Percentiles rank a stretch among this genome's conserved stretches.
phyloP scores from a whole-genome alignment of 2,797 vertebrate species.

The Nyctalus aviator region DNA sequence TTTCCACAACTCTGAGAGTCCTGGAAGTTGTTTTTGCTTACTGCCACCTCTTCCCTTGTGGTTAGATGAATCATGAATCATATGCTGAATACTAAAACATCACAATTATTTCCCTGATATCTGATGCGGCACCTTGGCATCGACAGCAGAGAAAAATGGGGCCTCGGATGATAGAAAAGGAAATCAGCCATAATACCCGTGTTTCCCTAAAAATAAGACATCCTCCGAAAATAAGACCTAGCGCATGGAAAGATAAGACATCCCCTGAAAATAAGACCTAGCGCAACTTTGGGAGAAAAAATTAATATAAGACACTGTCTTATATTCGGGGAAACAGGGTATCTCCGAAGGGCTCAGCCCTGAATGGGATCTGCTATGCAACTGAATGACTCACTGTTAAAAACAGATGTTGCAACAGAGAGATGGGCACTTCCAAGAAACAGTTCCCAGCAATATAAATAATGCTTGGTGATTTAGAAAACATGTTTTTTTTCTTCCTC shows the following conservation, averaged over 20 bases:
- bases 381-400: not conserved
- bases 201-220: no score
- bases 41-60: not conserved
- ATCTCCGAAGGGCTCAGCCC: constrained; percentile 24
- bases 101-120: not conserved
- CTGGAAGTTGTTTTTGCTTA: not conserved
- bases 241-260: no score
- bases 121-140: not conserved
- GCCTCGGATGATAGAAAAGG: constrained; percentile 30
- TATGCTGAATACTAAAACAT: not conserved
- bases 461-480: not conserved
- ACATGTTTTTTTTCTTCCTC: not conserved
- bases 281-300: no score
- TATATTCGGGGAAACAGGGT: no score
- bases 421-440: not conserved
- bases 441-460: constrained; percentile 9
- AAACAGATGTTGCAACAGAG: constrained; percentile 18
- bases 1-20: not conserved
- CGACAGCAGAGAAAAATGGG: not conserved
- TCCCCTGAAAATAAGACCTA: no score
- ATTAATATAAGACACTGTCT: no score
- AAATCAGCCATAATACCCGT: constrained; percentile 16
- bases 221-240: no score
- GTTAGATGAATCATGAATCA: not conserved
- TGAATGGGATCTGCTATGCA: not conserved